Conservation (phyloP, 2,888 invertebrate genomes). For the Habroteleia sp. region DNA sequence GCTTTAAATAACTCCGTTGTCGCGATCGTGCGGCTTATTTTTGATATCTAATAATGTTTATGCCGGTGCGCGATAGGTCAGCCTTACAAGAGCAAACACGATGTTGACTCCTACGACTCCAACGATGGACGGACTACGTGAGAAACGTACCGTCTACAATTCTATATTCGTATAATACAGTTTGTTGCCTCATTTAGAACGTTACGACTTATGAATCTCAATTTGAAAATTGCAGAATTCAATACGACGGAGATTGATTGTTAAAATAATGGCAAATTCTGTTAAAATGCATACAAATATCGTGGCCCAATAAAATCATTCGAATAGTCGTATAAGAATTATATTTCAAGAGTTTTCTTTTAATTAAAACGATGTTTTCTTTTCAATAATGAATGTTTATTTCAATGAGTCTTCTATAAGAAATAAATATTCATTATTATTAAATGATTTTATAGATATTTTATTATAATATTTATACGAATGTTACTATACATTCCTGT, state of each 20-base stretch:
- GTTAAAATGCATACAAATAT: no score
- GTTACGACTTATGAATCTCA: slow-evolving; percentile 25
- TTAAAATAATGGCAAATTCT: slow-evolving; percentile 5
- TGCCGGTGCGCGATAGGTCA: slow-evolving; percentile 46
- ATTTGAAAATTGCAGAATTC: slow-evolving; percentile 27
- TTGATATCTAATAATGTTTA: slow-evolving; percentile 48
- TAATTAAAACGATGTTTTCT: no score
- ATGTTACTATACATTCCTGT: no score
- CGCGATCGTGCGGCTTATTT: slow-evolving; percentile 50
- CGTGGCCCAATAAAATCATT: no score
- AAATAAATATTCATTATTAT: no score
- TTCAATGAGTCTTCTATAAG: no score
- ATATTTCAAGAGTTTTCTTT: no score
- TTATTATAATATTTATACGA: no score
- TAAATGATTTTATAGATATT: no score
- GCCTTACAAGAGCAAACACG: slow-evolving; percentile 38
- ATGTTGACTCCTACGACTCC: slow-evolving; percentile 9
- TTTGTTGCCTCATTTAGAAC: slow-evolving; percentile 28
- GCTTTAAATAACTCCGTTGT: slow-evolving; percentile 52
- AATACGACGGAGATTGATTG: slow-evolving; percentile 7
- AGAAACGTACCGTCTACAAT: slow-evolving; percentile 31
- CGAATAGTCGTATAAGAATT: no score
- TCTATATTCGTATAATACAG: slow-evolving; percentile 37
- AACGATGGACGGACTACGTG: slow-evolving; percentile 34
- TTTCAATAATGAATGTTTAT: no score